Evolutionary conservation across 2,797 vertebrate species (phyloP), one percentile per base, ranked within the genome.

Genomic region (Erpetoichthys calabaricus): DNA sequence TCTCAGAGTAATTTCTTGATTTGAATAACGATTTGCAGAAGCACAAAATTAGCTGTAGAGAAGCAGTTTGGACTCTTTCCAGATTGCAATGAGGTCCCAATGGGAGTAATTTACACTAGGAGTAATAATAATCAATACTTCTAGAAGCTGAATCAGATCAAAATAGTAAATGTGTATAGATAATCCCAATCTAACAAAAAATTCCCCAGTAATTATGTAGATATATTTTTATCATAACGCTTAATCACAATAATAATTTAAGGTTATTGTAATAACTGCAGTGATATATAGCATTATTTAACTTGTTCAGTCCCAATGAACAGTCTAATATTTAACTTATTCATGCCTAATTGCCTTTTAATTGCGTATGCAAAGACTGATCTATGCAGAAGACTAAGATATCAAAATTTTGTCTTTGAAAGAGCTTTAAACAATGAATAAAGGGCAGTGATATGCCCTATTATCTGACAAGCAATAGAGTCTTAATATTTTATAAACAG

Each of bases 11-110:
- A 25, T 25, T 64, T 8, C 66, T 78, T 76, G 65, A 87, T 76
- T 73, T 78, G 74, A 84, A 84, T 65, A 71, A 67, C 72, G 75
- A 87, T 88, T 88, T 88, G 84, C 80, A 69, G 73, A 68, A 66
- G 73, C 72, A 78, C 80, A 80, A 77, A 80, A 64, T 76, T 69
- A 65, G 56, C 77, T 25, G 25, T 68, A 74, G 74, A 81, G 64
- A 66, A 70, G 72, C 78, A 69, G 64, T 62, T 78, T 82, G 75
- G 77, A 83, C 47, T 61, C 42, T 59, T 55, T 83, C 75, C 74
- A 81, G 72, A 62, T 71, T 72, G 67, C 60, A 77, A 80, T 80
- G 68, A 74, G 67, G 69, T 77, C 72, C 76, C 64, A 59, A 1
- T 57, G 71, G 75, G 80, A 86, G 78, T 75, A 67, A 75, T 87